phyloP scores from a whole-genome alignment of 2,888 invertebrate genomes.

The Sceliomorpha sp. region DNA sequence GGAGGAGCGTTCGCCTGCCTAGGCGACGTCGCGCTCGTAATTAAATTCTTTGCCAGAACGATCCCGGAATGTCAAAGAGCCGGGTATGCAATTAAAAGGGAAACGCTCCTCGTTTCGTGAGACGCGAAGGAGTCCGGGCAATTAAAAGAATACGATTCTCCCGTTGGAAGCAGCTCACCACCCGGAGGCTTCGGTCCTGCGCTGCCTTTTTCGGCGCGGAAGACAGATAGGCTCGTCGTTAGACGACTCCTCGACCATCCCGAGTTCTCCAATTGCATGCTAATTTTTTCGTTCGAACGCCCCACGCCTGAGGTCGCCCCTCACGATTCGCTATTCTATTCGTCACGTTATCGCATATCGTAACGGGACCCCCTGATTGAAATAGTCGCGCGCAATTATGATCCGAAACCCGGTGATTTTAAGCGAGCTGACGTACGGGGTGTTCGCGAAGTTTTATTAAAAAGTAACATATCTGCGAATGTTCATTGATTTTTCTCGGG shows the following conservation, averaged over 20 bases:
- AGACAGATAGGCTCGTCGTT: constrained; percentile 58
- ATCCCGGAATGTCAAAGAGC: constrained; percentile 76
- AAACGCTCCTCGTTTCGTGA: constrained; percentile 76
- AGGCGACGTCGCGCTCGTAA: constrained; percentile 66
- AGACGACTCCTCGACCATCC: constrained; percentile 38
- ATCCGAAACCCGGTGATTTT: constrained; percentile 58
- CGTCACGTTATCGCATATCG: constrained; percentile 53
- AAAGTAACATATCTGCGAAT: too few relatives aligned
- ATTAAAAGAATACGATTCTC: constrained; percentile 78
- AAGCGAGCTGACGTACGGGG: too few relatives aligned
- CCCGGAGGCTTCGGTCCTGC: constrained; percentile 31
- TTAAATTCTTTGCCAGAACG: constrained; percentile 79
- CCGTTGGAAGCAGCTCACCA: constrained; percentile 66
- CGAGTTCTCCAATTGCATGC: constrained; percentile 64
- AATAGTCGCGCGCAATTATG: constrained; percentile 77
- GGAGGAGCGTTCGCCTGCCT: too few relatives aligned
- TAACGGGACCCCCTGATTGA: constrained; percentile 65
- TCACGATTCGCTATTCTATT: constrained; percentile 12
- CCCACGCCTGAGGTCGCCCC: constrained; percentile 14
- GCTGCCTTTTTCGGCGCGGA: constrained; percentile 59
- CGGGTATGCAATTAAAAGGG: constrained; percentile 77
- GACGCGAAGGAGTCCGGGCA: constrained; percentile 70
- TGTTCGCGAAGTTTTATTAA: too few relatives aligned
- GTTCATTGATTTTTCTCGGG: too few relatives aligned
- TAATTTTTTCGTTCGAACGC: constrained; percentile 63